Evolutionary conservation across 2,797 vertebrate species (phyloP), one percentile per base, ranked within the genome.

Genomic region (Nyctibius grandis): DNA sequence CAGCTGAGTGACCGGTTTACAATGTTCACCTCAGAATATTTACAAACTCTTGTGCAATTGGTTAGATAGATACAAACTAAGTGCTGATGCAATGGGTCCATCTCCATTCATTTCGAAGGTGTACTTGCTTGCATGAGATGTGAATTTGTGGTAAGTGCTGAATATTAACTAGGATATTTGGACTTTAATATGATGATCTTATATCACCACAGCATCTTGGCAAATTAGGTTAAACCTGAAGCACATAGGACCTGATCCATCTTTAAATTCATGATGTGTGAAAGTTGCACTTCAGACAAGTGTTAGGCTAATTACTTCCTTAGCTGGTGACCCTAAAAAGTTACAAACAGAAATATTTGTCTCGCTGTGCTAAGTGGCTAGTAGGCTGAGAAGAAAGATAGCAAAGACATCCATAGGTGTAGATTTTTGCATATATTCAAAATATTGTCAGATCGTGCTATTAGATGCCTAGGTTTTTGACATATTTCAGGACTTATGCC

Each of bases 261-360:
- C 87, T 94, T 92, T 95, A 91, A 96, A 95, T 97, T 96, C 96
- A 94, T 95, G 88, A 61, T 91, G 95, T 95, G 94, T 95, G 91
- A 95, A 96, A 96, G 94, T 93, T 97, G 72, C 38, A 59, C 86
- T 96, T 94, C 78, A 95, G 88, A 94, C 81, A 85, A 96, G 78
- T 94, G 95, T 85, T 84, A 85, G 93, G 86, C 93, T 98, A 97
- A 98, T 97, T 96, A 88, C 93, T 97, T 96, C 91, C 90, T 96
- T 93, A 87, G 78, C 94, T 94, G 94, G 92, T 95, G 95, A 92
- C 83, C 96, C 94, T 93, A 96, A 69, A 95, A 96, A 97, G 89
- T 96, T 96, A 89, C 84, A 95, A 97, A 97, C 89, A 93, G 93
- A 96, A 96, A 88, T 89, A 89, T 92, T 34, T 95, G 44, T 96